Conservation (phyloP, 2,113 vertebrate genomes). For the Apaloderma vittatum region DNA sequence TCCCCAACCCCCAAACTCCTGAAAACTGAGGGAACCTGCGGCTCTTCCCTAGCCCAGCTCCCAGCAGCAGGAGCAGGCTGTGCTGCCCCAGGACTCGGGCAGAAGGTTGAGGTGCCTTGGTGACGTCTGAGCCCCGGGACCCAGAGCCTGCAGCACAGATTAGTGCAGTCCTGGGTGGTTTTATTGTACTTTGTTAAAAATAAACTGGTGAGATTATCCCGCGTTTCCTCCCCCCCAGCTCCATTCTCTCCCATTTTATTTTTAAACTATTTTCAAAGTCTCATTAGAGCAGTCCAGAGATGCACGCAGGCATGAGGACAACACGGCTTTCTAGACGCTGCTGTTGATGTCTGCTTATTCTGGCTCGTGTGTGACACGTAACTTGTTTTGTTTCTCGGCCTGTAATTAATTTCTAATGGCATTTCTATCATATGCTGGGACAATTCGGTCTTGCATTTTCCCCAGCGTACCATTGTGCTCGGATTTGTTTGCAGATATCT, state of each 20-base stretch:
- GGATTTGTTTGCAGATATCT: not conserved
- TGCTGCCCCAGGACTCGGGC: not conserved
- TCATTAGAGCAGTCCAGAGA: not conserved
- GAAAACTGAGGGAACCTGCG: accelerated
- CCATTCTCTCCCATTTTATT: conserved; percentile 2
- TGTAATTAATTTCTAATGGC: conserved; percentile 58
- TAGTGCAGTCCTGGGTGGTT: not conserved
- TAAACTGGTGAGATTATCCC: conserved; percentile 30
- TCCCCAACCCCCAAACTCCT: not conserved
- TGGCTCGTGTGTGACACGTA: not conserved
- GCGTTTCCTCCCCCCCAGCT: not conserved
- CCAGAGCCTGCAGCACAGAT: not conserved
- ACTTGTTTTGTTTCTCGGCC: conserved; percentile 1
- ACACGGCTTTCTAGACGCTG: not conserved
- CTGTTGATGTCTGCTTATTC: not conserved
- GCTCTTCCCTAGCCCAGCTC: not conserved
- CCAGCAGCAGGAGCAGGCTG: not conserved
- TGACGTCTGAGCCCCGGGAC: not conserved
- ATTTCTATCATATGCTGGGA: not conserved
- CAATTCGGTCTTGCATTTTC: not conserved
- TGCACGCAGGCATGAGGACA: not conserved
- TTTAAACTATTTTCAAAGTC: not conserved
- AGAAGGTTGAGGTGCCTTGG: not conserved
- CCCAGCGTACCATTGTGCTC: not conserved
- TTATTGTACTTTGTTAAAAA: conserved; percentile 49